phyloP scores from a whole-genome alignment of 2,113 vertebrate genomes.

The Thalassarche chlororhynchos region DNA sequence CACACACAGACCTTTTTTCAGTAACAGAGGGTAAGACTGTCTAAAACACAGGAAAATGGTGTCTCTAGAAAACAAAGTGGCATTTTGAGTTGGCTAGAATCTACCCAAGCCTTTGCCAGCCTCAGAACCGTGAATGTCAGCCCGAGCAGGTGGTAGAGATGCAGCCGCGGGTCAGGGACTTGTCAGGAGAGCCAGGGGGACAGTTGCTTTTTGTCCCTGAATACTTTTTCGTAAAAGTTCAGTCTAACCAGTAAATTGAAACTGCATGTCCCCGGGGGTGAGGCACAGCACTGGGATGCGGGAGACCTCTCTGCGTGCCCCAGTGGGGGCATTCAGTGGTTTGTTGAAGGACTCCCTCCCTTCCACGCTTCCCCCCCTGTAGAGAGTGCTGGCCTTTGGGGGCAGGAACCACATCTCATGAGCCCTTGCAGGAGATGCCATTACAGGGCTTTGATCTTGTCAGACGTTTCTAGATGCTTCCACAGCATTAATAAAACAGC shows the following conservation, averaged over 20 bases:
- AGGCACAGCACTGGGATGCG: neutral
- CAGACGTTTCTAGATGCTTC: neutral
- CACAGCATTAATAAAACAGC: neutral
- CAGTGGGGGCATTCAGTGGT: accelerated
- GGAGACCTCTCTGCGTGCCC: neutral
- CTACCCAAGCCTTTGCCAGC: slow-evolving; percentile 31
- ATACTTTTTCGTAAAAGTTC: neutral
- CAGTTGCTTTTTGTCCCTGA: slow-evolving; percentile 30
- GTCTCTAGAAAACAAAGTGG: slow-evolving; percentile 55
- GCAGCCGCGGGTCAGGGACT: neutral
- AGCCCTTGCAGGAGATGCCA: neutral
- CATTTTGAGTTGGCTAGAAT: slow-evolving; percentile 54
- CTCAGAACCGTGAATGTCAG: slow-evolving; percentile 47
- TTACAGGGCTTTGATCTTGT: neutral
- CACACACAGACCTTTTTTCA: slow-evolving; percentile 50
- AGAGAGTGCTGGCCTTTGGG: neutral
- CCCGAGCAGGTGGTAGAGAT: slow-evolving; percentile 29
- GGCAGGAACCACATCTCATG: neutral
- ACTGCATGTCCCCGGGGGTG: neutral
- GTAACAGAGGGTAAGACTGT: slow-evolving; percentile 51
- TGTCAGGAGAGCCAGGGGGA: neutral
- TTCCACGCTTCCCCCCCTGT: neutral
- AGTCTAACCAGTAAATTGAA: neutral
- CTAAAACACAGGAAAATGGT: slow-evolving; percentile 41
- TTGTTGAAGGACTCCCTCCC: neutral